Conservation (phyloP, 2,888 invertebrate genomes). For the Asteroscopus sphinx region DNA sequence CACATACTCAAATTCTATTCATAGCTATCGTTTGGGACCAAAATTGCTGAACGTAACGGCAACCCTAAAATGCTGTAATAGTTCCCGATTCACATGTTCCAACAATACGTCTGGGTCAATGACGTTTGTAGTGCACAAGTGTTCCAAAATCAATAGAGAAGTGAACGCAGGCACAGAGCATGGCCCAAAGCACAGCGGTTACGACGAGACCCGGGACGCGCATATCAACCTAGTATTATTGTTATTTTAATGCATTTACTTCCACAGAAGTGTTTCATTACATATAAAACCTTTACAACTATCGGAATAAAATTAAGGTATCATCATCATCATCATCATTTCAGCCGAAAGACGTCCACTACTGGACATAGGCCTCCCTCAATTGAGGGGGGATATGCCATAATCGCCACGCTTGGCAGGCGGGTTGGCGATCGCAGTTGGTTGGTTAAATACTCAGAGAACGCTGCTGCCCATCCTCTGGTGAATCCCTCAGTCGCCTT, state of each 20-base stretch:
- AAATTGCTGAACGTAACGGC: slow-evolving; percentile 33
- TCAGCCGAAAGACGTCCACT: no score
- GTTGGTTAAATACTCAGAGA: no score
- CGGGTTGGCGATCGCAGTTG: no score
- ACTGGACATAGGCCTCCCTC: no score
- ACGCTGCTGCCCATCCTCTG: no score
- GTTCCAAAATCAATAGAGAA: slow-evolving; percentile 70
- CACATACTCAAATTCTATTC: slow-evolving; percentile 19
- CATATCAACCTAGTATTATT: slow-evolving; percentile 63
- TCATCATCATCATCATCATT: no score
- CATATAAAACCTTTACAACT: slow-evolving; percentile 20
- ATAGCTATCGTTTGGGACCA: slow-evolving; percentile 19
- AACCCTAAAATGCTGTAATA: slow-evolving; percentile 55
- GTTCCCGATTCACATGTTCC: slow-evolving; percentile 53
- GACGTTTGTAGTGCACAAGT: slow-evolving; percentile 62
- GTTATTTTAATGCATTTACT: slow-evolving; percentile 61
- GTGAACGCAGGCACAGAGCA: slow-evolving; percentile 55
- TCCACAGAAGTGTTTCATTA: slow-evolving; percentile 40
- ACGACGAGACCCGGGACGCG: slow-evolving; percentile 43
- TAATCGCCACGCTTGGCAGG: no score
- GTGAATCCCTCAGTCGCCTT: no score
- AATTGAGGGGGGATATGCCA: no score
- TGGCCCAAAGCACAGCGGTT: slow-evolving; percentile 66
- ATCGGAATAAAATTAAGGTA: slow-evolving; percentile 14
- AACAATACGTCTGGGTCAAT: slow-evolving; percentile 67